These are phyloP conservation scores for Leucophora obtusa DNA, from an alignment of 2,888 invertebrate species.

Conservation along the genomic window DNA sequence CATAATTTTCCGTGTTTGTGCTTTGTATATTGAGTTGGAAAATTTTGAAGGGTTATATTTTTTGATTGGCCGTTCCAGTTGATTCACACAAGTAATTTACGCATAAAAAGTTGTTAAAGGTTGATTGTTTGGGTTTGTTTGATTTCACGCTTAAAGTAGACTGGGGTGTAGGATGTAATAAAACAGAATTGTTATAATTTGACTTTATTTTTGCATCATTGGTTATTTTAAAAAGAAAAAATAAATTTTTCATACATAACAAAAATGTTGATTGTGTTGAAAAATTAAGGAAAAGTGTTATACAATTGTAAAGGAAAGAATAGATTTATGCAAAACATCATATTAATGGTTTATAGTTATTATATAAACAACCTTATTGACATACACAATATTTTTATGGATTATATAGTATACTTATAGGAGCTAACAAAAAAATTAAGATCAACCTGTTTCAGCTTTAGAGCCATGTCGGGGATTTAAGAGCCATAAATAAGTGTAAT, in stretches of 20 bases:
- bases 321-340: too few relatives aligned
- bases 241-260: neutral
- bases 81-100: slow-evolving; percentile 50
- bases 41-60: slow-evolving; percentile 2
- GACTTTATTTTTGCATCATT: neutral
- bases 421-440: too few relatives aligned
- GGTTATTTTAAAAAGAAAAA: neutral
- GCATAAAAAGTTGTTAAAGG: slow-evolving; percentile 41
- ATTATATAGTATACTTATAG: too few relatives aligned
- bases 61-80: slow-evolving; percentile 54
- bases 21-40: neutral
- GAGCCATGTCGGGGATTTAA: too few relatives aligned
- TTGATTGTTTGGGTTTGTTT: slow-evolving; percentile 51
- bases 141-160: neutral
- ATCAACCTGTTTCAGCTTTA: too few relatives aligned
- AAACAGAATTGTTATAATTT: neutral
- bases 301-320: too few relatives aligned
- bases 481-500: too few relatives aligned
- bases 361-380: too few relatives aligned
- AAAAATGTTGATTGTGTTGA: slow-evolving; percentile 1
- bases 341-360: too few relatives aligned
- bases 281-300: neutral
- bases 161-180: neutral
- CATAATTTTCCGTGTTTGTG: slow-evolving; percentile 53
- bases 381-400: too few relatives aligned